Evolutionary conservation across 2,797 vertebrate genomes (phyloP).

Genomic region (Muscicapa comitata): DNA sequence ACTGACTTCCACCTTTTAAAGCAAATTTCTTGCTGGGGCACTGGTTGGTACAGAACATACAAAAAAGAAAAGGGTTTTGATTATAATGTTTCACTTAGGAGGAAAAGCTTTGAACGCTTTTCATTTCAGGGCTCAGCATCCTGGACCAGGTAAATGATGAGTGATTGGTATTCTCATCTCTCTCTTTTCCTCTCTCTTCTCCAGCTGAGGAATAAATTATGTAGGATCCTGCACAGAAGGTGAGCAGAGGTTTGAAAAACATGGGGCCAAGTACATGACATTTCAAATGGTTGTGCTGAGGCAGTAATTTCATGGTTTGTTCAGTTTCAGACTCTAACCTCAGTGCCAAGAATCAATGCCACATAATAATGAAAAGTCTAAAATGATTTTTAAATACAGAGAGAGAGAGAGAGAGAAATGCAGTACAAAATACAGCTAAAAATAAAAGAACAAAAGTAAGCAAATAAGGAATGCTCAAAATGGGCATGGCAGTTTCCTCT

Average conservation of each 20-base stretch:
- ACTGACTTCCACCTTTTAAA: background rate
- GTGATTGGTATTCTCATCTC: background rate
- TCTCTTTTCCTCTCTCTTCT: background rate
- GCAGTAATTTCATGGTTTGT: conserved; percentile 4
- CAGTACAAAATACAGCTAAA: background rate
- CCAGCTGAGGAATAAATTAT: background rate
- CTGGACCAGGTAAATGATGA: background rate
- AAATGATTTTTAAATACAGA: conserved; percentile 5
- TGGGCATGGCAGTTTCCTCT: conserved; percentile 14
- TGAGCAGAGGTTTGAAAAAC: background rate
- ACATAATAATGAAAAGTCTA: conserved; percentile 13
- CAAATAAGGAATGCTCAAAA: conserved; percentile 12
- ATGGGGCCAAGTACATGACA: background rate
- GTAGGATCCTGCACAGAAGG: background rate
- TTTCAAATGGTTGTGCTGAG: conserved; percentile 35
- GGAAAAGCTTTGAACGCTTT: background rate
- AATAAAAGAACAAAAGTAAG: conserved; percentile 41
- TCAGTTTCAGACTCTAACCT: background rate
- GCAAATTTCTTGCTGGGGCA: background rate
- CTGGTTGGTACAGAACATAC: background rate
- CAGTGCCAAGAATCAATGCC: conserved; percentile 22
- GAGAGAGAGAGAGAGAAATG: background rate
- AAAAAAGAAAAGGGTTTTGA: background rate
- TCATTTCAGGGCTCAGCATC: background rate
- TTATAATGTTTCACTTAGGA: background rate